Base-by-base conservation (phyloP, 2,113 vertebrate genomes). In the Micromys minutus region DNA sequence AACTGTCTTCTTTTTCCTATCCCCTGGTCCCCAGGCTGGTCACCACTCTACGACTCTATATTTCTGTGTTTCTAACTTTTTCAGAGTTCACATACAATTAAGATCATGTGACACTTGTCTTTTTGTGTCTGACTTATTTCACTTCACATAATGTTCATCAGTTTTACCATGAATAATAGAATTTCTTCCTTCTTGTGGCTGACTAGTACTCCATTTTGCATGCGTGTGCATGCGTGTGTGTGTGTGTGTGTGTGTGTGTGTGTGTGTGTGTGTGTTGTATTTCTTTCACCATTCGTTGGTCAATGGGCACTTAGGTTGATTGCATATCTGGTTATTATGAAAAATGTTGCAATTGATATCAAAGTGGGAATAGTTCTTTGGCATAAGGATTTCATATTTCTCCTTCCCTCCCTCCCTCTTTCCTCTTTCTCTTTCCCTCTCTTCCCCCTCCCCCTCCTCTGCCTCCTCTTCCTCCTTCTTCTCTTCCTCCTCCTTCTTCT, bases 401-500 rank as follows among this genome's bases (percentile, higher is more conserved):
- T 83, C 15, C 16, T 6, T 77, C 39, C 4, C 71, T n/a, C 24
- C 10, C 24, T 61, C 59, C 8, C 59, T 59, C 16, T 17, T 34
- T 11, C 65, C 10, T 5, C 15, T 31, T 5, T 31, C 10, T 19
- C 17, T 72, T 11, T 39, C 34, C 22, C 1, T 71, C 13, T 11
- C 7, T 39, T 34, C 10, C 24, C 9, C 15, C n/a, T 65, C 61
- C 29, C 4, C 39, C 72, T 5, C 5, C 10, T 19, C 5, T 0
- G 36, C 69, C 3, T 5, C 7, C 69, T 9, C 16, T 39, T 21
- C 69, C 2, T 39, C 9, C 69, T 4, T 4, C n/a, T 19, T 10
- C 17, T 24, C 39, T 22, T 0, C 5, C 9, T 10, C 1, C 42
- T 24, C 12, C 3, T 26, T 4, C 24, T 19, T 45, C 26, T 3